Conservation (phyloP, 2,888 invertebrate genomes). For the Agrilus mali region DNA sequence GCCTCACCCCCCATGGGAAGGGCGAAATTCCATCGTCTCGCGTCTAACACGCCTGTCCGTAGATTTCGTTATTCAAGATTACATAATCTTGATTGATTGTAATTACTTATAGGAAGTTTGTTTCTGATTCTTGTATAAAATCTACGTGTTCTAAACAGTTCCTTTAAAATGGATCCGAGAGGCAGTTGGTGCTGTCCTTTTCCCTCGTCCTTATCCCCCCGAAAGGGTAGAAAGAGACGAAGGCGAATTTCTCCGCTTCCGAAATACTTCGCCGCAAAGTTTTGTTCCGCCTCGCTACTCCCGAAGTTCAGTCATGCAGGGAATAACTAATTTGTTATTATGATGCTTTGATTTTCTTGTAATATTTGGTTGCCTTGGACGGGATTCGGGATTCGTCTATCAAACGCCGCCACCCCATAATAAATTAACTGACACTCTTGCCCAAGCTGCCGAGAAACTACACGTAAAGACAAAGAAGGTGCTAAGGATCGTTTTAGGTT, state of each 20-base stretch:
- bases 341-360: constrained; percentile 18
- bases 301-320: constrained; percentile 32
- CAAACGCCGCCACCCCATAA: too few relatives aligned
- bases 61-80: constrained; percentile 17
- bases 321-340: constrained; percentile 33
- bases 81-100: constrained; percentile 33
- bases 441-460: too few relatives aligned
- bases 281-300: constrained; percentile 31
- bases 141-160: constrained; percentile 25
- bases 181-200: constrained; percentile 1
- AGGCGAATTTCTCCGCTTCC: constrained; percentile 2
- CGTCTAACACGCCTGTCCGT: constrained; percentile 9
- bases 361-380: too few relatives aligned
- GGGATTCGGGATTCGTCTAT: too few relatives aligned
- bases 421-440: too few relatives aligned
- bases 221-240: constrained; percentile 3
- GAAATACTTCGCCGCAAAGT: constrained; percentile 23
- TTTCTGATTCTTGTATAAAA: constrained; percentile 33
- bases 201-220: constrained; percentile 2
- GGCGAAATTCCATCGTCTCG: too few relatives aligned
- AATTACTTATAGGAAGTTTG: constrained; percentile 34
- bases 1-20: too few relatives aligned
- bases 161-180: not conserved
- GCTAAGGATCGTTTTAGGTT: too few relatives aligned
- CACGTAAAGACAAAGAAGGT: too few relatives aligned